Evolutionary conservation across 2,797 vertebrate genomes (phyloP).

Genomic region (Notolabrus celidotus): DNA sequence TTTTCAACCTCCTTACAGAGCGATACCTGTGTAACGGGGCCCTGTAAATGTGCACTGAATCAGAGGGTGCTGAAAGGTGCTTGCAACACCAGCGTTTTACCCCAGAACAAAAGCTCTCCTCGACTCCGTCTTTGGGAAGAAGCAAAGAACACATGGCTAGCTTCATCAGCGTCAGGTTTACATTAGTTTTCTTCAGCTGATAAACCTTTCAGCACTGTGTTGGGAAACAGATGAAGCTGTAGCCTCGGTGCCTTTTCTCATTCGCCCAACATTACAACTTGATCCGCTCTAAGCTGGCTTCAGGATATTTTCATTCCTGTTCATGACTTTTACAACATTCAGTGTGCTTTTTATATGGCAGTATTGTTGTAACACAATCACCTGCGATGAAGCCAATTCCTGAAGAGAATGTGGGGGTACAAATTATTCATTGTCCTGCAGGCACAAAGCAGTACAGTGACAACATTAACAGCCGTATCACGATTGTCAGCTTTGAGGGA

Average conservation of each 20-base stretch:
- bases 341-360: slow-evolving; percentile 25
- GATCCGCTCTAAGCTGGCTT: slow-evolving; percentile 54
- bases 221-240: slow-evolving; percentile 62
- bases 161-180: slow-evolving; percentile 67
- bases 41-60: slow-evolving; percentile 69
- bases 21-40: slow-evolving; percentile 56
- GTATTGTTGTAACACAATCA: slow-evolving; percentile 74
- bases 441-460: slow-evolving; percentile 62
- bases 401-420: slow-evolving; percentile 51
- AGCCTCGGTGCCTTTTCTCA: slow-evolving; percentile 62
- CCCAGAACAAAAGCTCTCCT: slow-evolving; percentile 36
- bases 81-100: slow-evolving; percentile 64
- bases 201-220: slow-evolving; percentile 71
- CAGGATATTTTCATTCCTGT: slow-evolving; percentile 64
- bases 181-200: slow-evolving; percentile 69
- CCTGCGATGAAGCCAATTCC: slow-evolving; percentile 63
- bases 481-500: slow-evolving; percentile 68
- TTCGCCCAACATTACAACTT: slow-evolving; percentile 44
- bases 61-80: slow-evolving; percentile 76
- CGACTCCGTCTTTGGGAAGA: slow-evolving; percentile 22
- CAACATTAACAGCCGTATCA: slow-evolving; percentile 69
- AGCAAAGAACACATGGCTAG: slow-evolving; percentile 53
- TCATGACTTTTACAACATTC: slow-evolving; percentile 51
- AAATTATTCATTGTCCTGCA: slow-evolving; percentile 69
- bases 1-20: slow-evolving; percentile 36